Base-by-base conservation (phyloP, 2,797 vertebrate genomes). In the Etheostoma nigrum region DNA sequence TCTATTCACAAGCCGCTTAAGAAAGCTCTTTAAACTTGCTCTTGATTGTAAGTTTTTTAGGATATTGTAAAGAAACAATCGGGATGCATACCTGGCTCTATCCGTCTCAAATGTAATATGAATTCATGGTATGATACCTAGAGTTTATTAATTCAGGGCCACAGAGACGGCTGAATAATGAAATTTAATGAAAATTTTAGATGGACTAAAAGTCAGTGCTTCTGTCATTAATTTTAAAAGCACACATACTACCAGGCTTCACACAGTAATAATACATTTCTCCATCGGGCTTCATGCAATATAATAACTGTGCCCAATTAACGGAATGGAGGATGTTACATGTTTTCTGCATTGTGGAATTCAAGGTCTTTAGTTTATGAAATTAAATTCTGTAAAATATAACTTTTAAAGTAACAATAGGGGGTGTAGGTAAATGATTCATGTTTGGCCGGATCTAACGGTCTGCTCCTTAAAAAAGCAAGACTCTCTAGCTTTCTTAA, bases 141-240 rank as follows among this genome's bases (percentile, higher is more conserved):
- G 61, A 86, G 77, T 92, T 91, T 93, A 93, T 94, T 94, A 93
- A 93, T 94, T 94, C 93, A 93, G 92, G 88, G 88, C 92, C 91
- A 89, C 87, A 86, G 92, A 92, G 92, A 92, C 89, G 72, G 87
- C 91, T 92, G 93, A 94, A 94, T 94, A 94, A 93, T 94, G 91
- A 89, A 92, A 91, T 92, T 92, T 93, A 93, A 94, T 94, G 89
- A 93, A 90, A 93, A 85, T 93, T 94, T 93, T 89, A 94, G 92
- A 92, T 70, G 83, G 92, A 93, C 92, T 93, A 92, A 94, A 93
- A 94, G 93, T 94, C 93, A 94, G 90, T 89, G 87, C 89, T 88
- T 87, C 81, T 76, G 84, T 93, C 93, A 94, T 94, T 93, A 91
- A 94, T 93, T 93, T 93, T 93, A 91, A 93, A 94, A 89, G 88